Base-by-base conservation (phyloP, 2,888 invertebrate species). In the Ichneumon xanthorius region DNA sequence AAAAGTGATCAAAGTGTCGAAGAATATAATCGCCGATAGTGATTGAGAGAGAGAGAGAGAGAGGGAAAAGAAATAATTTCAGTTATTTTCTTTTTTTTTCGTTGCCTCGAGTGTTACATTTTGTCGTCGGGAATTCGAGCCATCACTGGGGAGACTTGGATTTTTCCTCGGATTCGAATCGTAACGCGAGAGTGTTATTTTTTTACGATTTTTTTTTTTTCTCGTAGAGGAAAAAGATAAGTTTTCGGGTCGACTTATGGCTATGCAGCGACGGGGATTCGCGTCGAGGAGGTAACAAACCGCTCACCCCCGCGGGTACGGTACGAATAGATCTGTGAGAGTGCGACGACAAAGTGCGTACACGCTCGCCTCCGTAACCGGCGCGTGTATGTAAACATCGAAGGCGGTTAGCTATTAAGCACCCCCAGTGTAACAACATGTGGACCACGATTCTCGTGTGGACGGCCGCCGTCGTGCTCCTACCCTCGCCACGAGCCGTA, bases 371-470 rank as follows among this genome's bases (percentile, higher is more conserved):
- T 83, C 80, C 87, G 85, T 83, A 84, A 87, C 78, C 73, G 82
- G 89, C 88, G 89, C 67, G 75, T 75, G 70, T 78, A 73, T 53
- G 73, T 89, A 88, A 90, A 90, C 89, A 90, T 87, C 91, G 83
- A 88, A 89, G 87, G 30, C 68, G 55, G 63, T 81, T 80, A 85
- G 76, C 84, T 83, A 79, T 78, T 73, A 50, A 72, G 67, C 82
- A 80, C 88, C 85, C 86, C 83, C 87, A 82, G 82, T 77, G 67
- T 55, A 68, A 84, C 87, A 93, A 92, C 93, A 94, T 93, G 93
- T 92, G 93, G 93, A 92, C 93, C 91, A 91, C 91, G 89, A 91
- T 93, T 90, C 90, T 93, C 88, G 90, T 93, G 88, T 93, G 92
- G 92, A 91, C 92, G 91, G 91, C 88, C 88, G 93, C 90, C 90